Evolutionary conservation across 2,113 vertebrate species (phyloP), one percentile per base, ranked within the genome.

Genomic region (Lycaon pictus): DNA sequence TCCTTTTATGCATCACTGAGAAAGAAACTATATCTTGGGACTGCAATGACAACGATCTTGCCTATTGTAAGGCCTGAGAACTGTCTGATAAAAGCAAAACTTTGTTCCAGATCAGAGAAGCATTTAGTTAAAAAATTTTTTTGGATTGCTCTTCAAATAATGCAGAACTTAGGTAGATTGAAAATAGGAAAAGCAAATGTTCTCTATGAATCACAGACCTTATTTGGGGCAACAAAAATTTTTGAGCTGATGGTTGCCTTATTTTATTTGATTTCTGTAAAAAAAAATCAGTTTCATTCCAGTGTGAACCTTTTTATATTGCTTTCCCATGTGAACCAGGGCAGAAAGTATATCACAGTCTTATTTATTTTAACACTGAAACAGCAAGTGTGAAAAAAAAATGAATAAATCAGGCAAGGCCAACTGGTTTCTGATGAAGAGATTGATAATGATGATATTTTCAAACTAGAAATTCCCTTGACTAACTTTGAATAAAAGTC

Each of bases 61-160:
- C 90, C 97, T 98, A 92, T 98, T 98, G 92, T 48, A 96, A 98
- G 37, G 85, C 23, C 88, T 98, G 96, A 97, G 96, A 98, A 98
- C 92, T 88, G 85, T 71, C 91, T 51, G 74, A 97, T 98, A 96
- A 98, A 98, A 98, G 96, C 27, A 91, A 96, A 98, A 97, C 85
- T 98, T 97, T 98, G 63, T 97, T 96, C 96, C 97, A 97, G 58
- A 98, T 98, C 96, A 98, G 93, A 98, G 97, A 0, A 23, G 95
- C 77, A 97, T 97, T 97, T 97, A 96, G 82, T 85, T 98, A 82
- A 98, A 98, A 90, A 97, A 92, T 7, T 15, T 25, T 48, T 22
- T 88, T 92, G 37, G 11, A 6, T 94, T 90, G 48, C 35, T 98
- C 97, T 97, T 97, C 96, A 97, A 98, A 98, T 79, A 98, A 94